These are phyloP conservation scores for Lagocephalus sceleratus DNA, from an alignment of 2,797 vertebrate genomes.

Conservation along the genomic window DNA sequence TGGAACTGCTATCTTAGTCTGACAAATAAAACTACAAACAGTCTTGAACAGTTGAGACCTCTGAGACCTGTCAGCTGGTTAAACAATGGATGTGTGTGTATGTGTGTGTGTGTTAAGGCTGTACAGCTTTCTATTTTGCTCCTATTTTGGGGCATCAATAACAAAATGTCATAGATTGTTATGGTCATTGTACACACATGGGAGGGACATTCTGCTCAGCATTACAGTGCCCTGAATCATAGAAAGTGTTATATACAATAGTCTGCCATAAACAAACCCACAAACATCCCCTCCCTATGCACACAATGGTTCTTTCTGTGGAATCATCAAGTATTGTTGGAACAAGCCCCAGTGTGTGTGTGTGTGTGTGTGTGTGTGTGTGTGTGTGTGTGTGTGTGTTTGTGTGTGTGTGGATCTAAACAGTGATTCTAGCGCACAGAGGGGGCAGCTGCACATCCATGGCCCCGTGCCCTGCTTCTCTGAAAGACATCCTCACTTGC, in stretches of 20 bases:
- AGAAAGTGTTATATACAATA: background rate
- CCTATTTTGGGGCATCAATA: conserved; percentile 29
- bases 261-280: conserved; percentile 29
- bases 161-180: conserved; percentile 35
- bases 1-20: conserved; percentile 56
- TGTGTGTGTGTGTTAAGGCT: conserved; percentile 10
- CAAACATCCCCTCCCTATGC: conserved; percentile 14
- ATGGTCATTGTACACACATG: conserved; percentile 12
- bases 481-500: conserved; percentile 50
- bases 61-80: conserved; percentile 53
- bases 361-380: conserved; percentile 17
- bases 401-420: conserved; percentile 40
- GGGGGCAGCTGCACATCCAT: conserved; percentile 77
- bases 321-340: conserved; percentile 38
- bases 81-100: conserved; percentile 63
- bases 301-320: conserved; percentile 29
- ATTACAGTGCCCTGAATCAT: background rate
- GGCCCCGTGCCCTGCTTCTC: conserved; percentile 66
- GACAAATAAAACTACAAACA: conserved; percentile 64
- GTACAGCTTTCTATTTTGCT: conserved; percentile 5
- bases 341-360: conserved; percentile 42
- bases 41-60: conserved; percentile 50
- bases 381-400: conserved; percentile 14
- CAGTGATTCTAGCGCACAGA: conserved; percentile 66
- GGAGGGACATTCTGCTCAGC: conserved; percentile 5